Evolutionary conservation across 1,140 invertebrate genomes (phyloP).

Genomic region (Samia ricini): DNA sequence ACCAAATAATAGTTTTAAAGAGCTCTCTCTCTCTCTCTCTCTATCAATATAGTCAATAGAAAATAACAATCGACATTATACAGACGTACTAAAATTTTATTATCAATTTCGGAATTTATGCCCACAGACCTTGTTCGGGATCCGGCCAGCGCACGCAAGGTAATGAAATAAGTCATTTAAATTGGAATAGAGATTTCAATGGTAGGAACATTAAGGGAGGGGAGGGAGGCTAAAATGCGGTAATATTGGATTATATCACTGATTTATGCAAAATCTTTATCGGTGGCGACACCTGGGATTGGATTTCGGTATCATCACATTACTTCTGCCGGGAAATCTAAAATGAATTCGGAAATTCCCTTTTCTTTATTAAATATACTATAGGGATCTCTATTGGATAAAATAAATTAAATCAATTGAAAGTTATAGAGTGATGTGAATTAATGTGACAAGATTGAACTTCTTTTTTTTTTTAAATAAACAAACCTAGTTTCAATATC

Average conservation of each 20-base stretch:
- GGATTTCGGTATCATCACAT: constrained; percentile 64
- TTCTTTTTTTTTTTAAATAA: background rate
- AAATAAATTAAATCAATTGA: background rate
- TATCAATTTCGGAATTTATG: constrained; percentile 70
- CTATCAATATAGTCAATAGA: constrained; percentile 15
- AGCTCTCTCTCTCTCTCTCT: too few relatives aligned
- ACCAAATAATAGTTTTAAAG: background rate
- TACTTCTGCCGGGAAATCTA: constrained; percentile 29
- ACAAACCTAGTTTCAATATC: too few relatives aligned
- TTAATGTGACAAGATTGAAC: background rate
- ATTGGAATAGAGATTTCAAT: constrained; percentile 75
- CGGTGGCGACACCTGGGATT: constrained; percentile 66
- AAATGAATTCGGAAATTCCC: constrained; percentile 18
- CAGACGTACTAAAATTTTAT: constrained; percentile 62
- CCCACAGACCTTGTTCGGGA: constrained; percentile 45
- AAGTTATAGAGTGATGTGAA: background rate
- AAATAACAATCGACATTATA: constrained; percentile 45
- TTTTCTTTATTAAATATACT: constrained; percentile 5
- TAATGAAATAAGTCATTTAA: constrained; percentile 76
- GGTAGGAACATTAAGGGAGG: constrained; percentile 64
- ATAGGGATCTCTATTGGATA: background rate
- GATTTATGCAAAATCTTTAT: constrained; percentile 77
- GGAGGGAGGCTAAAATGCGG: constrained; percentile 54
- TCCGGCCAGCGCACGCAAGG: constrained; percentile 47
- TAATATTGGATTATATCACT: constrained; percentile 75